Conservation (phyloP, 1,140 invertebrate genomes). For the Papilio glaucus region DNA sequence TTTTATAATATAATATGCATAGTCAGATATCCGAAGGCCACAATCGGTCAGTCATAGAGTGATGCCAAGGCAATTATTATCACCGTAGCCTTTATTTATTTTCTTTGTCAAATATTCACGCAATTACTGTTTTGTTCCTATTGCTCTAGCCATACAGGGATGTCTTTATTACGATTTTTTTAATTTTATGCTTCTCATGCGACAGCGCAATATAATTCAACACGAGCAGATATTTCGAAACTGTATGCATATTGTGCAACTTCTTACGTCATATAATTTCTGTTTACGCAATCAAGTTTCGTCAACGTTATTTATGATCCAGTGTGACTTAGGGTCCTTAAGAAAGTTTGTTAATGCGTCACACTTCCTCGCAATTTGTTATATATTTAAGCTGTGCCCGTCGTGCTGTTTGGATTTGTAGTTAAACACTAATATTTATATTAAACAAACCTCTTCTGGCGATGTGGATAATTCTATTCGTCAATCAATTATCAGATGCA, state of each 20-base stretch:
- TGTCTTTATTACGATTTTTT: neutral
- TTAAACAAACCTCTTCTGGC: too few relatives aligned
- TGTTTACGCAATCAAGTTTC: neutral
- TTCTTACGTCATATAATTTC: neutral
- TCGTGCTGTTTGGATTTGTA: too few relatives aligned
- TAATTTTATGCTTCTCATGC: neutral
- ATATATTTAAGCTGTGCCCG: too few relatives aligned
- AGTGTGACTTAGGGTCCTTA: neutral
- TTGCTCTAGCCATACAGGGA: neutral
- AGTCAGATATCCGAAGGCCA: too few relatives aligned
- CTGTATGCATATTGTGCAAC: neutral
- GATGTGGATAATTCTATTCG: too few relatives aligned
- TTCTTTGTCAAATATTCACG: neutral
- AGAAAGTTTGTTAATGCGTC: too few relatives aligned
- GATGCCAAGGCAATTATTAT: neutral
- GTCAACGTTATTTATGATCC: neutral
- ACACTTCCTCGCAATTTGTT: too few relatives aligned
- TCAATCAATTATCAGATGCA: too few relatives aligned
- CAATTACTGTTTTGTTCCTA: neutral
- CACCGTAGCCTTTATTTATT: neutral
- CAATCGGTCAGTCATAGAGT: too few relatives aligned
- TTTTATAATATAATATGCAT: too few relatives aligned
- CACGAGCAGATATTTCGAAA: neutral
- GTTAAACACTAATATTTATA: too few relatives aligned
- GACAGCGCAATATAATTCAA: neutral